Evolutionary conservation across 2,888 invertebrate species (phyloP), one percentile per base, ranked within the genome.

Genomic region (Smittia sp.): DNA sequence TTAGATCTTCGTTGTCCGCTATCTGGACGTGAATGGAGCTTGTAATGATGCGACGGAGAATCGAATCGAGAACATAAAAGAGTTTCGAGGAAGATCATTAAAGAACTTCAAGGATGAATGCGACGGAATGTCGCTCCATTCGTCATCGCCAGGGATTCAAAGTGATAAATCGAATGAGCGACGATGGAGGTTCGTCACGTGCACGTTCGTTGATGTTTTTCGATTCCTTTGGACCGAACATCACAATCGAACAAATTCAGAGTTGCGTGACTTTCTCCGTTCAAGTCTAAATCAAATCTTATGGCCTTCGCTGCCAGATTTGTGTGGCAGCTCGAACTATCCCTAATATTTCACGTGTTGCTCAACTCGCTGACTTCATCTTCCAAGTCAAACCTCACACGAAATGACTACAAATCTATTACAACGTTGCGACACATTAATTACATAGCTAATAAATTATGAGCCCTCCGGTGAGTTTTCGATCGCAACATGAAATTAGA

Each of bases 351-450:
- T 46, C 15, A 46, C 2, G n/a, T 11, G n/a, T 46, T 46, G 46
- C n/a, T 46, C 46, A 32, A 32, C n/a, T 15, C 15, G 46, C 46
- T 46, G 6, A n/a, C 11, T 15, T 15, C 46, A 46, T 46, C 46
- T 46, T 11, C 11, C 6, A 46, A 32, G 18, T 7, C 58, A 18
- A 58, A n/a, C 22, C 58, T 13, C 13, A 52, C 52, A 52, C 52
- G 52, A 6, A 15, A 52, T 9, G 38, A 38, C 38, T n/a, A 46
- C 46, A 22, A 58, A 22, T 58, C 58, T 22, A 58, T 58, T 20
- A 58, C 58, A 13, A 7, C 11, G n/a, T 58, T 58, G 58, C 22
- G 58, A 58, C 58, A 58, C 22, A 58, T 58, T 58, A 58, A 58
- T 58, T 58, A 22, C 22, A 58, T 20, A 2, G 58, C n/a, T n/a